These are phyloP conservation scores for Neostethus bicornis DNA, from an alignment of 2,797 vertebrate species.

Conservation along the genomic window DNA sequence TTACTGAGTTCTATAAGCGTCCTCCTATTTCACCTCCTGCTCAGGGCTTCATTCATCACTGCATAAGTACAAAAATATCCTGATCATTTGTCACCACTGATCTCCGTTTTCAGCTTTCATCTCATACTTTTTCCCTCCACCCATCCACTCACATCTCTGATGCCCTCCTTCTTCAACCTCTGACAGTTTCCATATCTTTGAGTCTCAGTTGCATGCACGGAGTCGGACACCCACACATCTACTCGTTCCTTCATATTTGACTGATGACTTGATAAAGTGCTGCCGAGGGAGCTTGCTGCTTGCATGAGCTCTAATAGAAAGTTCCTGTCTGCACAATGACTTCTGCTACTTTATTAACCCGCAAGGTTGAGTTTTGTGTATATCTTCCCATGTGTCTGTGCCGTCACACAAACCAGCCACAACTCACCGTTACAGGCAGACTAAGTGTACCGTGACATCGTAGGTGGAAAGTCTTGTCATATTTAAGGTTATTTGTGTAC, in stretches of 20 bases:
- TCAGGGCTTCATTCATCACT: constrained; percentile 58
- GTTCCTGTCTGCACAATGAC: constrained; percentile 51
- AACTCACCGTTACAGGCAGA: constrained; percentile 48
- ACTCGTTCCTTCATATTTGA: constrained; percentile 44
- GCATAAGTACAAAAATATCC: constrained; percentile 67
- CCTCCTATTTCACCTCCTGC: constrained; percentile 61
- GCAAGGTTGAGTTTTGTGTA: constrained; percentile 18
- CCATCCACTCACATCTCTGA: constrained; percentile 33
- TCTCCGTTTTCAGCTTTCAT: constrained; percentile 49
- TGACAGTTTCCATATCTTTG: constrained; percentile 60
- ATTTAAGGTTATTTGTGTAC: constrained; percentile 51
- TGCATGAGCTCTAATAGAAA: constrained; percentile 66
- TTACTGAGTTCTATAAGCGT: constrained; percentile 64
- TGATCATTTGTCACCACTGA: constrained; percentile 69
- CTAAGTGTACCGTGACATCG: constrained; percentile 51
- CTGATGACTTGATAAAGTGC: constrained; percentile 69
- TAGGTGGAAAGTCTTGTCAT: constrained; percentile 45
- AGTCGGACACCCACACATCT: constrained; percentile 5
- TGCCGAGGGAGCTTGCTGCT: constrained; percentile 52
- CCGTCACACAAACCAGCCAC: constrained; percentile 47
- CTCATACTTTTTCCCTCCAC: constrained; percentile 22
- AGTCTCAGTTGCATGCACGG: constrained; percentile 35
- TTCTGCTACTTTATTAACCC: constrained; percentile 65
- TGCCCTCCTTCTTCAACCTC: constrained; percentile 45
- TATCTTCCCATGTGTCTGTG: constrained; percentile 22